Base-by-base conservation (phyloP, 2,797 vertebrate species). In the Tapirus indicus region DNA sequence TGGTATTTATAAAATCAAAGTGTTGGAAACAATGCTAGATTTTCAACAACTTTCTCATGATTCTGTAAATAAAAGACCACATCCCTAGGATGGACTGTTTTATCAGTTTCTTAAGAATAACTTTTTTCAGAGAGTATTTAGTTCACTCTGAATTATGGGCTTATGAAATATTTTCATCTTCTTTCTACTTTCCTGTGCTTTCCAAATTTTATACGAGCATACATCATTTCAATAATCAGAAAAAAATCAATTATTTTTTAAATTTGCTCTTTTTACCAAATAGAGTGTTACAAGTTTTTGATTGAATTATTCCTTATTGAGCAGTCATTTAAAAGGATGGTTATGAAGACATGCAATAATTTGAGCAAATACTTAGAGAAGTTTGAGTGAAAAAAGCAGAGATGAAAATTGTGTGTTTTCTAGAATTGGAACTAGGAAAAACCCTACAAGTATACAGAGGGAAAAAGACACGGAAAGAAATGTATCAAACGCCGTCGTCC, bases 181-280 rank as follows among this genome's bases (percentile, higher is more conserved):
- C 38, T 56, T 88, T 41, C 60, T 44, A 41, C 14, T 66, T 88
- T 44, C 32, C 23, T 21, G 12, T 47, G 41, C 25, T 85, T 85
- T 80, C 78, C 23, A 72, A 32, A 74, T 62, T 83, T 74, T n/a
- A 20, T 54, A 38, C 0, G 44, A 68, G 18, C 17, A 16, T 18
- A 14, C 9, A 35, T 83, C 54, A 6, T 66, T 90, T 77, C 44
- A 69, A 58, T 94, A 77, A 94, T 71, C 49, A 71, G 69, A 71
- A 86, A 95, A 95, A 77, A 71, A 80, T n/a, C 20, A 68, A 77
- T 71, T 58, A 20, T 71, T 83, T 82, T 18, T 12, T 92, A 35
- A 38, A 49, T 58, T 35, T 52, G 5, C 27, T 71, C 11, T 12
- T 72, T 58, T 93, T 85, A 41, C 21, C 58, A 56, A 66, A 47